Percentiles rank a stretch among this genome's conserved stretches.
Conservation (phyloP, 2,113 vertebrate genomes). For the Psilopogon haemacephalus region DNA sequence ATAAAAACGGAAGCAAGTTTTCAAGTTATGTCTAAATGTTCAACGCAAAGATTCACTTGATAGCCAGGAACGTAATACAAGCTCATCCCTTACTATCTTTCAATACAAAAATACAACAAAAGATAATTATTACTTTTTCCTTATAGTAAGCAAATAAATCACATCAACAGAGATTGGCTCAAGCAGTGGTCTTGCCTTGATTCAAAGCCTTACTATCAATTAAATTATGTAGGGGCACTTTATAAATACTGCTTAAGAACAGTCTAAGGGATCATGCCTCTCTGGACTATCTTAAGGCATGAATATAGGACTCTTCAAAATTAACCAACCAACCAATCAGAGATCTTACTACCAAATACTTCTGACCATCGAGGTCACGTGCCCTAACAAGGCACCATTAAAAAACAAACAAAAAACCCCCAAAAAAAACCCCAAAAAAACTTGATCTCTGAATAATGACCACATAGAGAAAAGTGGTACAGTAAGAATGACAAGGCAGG, state of each 20-base stretch:
- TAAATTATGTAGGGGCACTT: fast-evolving
- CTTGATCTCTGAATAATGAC: constrained; percentile 4
- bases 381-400: background rate
- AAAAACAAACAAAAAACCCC: no score
- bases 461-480: background rate
- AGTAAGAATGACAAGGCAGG: background rate
- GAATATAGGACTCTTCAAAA: background rate
- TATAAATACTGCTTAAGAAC: background rate
- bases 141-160: background rate
- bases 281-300: background rate
- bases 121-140: background rate
- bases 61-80: background rate
- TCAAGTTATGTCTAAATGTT: background rate
- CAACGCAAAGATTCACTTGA: background rate
- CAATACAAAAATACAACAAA: background rate
- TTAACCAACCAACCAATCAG: background rate
- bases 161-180: background rate
- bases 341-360: background rate
- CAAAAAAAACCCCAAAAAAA: background rate
- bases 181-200: background rate
- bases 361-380: background rate
- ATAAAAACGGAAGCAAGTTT: background rate
- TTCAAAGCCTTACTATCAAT: background rate
- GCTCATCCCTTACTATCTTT: background rate
- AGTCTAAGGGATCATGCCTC: background rate